Percentiles rank a stretch among this genome's conserved stretches.
These are phyloP conservation scores for Hypomecis punctinalis DNA, from an alignment of 2,888 invertebrate species.

Conservation along the genomic window DNA sequence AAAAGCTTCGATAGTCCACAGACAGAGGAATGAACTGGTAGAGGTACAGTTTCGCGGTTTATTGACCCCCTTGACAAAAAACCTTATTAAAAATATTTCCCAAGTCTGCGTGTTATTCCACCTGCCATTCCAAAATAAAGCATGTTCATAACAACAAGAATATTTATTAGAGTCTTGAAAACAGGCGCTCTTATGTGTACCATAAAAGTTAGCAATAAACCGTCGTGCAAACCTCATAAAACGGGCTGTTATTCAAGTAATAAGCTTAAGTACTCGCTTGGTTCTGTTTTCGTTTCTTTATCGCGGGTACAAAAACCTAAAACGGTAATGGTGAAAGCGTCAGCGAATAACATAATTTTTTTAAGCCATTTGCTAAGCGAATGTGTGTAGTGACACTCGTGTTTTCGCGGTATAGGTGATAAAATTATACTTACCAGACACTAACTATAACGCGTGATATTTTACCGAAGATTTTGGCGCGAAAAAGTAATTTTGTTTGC, in stretches of 20 bases:
- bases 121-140: slow-evolving; percentile 4
- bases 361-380: neutral
- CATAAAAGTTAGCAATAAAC: slow-evolving; percentile 33
- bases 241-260: slow-evolving; percentile 33
- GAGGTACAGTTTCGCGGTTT: too few relatives aligned
- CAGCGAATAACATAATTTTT: slow-evolving; percentile 12
- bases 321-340: slow-evolving; percentile 19
- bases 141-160: slow-evolving; percentile 19
- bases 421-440: too few relatives aligned
- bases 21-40: too few relatives aligned
- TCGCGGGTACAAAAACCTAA: slow-evolving; percentile 19
- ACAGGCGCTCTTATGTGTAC: slow-evolving; percentile 27
- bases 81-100: too few relatives aligned
- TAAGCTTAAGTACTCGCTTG: slow-evolving; percentile 32
- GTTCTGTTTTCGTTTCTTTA: slow-evolving; percentile 20
- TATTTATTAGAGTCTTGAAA: slow-evolving; percentile 32
- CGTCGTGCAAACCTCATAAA: slow-evolving; percentile 30
- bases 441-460: too few relatives aligned
- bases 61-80: too few relatives aligned
- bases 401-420: neutral
- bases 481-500: too few relatives aligned
- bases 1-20: too few relatives aligned
- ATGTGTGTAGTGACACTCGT: neutral
- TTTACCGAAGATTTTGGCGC: too few relatives aligned
- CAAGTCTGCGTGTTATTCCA: neutral